Conservation (phyloP, 2,888 invertebrate species). For the Petrolisthes manimaculis region DNA sequence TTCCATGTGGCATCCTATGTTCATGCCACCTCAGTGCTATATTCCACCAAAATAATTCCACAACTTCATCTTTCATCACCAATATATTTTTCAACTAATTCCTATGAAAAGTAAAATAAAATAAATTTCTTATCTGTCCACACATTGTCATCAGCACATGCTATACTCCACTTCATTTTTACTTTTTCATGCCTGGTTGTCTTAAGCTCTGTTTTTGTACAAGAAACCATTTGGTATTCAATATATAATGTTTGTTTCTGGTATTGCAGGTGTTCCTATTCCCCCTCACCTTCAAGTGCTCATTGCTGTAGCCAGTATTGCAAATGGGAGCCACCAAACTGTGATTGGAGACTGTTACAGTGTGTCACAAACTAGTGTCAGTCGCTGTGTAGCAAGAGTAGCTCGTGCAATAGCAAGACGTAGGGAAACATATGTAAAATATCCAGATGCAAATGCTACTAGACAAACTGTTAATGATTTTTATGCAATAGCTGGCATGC, state of each 20-base stretch:
- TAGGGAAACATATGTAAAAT: neutral
- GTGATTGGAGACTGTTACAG: too few species aligned
- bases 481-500: slow-evolving; percentile 10
- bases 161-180: neutral
- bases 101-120: too few species aligned
- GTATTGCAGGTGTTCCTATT: neutral
- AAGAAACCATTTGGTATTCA: neutral
- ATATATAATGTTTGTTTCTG: neutral
- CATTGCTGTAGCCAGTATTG: too few species aligned
- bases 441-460: neutral
- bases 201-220: neutral
- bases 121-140: too few species aligned
- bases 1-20: too few species aligned
- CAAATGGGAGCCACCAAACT: neutral
- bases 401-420: too few species aligned
- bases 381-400: neutral
- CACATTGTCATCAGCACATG: too few species aligned
- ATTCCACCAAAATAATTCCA: neutral
- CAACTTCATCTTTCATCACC: neutral
- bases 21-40: too few species aligned
- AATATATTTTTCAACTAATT: too few species aligned
- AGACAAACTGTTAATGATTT: slow-evolving; percentile 2
- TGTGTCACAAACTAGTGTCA: neutral
- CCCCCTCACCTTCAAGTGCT: neutral
- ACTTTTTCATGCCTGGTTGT: neutral